A percentile compares a stretch with the other conserved stretches of the same genome.
Evolutionary conservation across 2,113 vertebrate species (phyloP).

Genomic region (Oryzias woworae): DNA sequence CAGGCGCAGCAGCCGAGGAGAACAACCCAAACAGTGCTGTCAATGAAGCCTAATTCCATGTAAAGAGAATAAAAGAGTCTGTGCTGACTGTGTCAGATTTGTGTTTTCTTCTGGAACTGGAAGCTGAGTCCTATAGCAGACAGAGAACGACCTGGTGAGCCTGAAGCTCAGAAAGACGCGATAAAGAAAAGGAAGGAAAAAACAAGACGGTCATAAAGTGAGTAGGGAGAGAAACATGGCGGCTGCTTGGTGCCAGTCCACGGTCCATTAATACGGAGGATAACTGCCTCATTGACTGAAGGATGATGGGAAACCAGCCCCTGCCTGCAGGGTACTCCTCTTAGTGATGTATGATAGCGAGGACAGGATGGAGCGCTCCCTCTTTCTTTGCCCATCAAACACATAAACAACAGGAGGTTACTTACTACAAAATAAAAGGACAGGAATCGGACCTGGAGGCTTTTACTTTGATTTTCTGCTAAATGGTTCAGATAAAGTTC

Average conservation of each 20-base stretch:
- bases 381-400: constrained; percentile 45
- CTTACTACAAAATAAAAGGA: constrained; percentile 20
- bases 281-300: constrained; percentile 67
- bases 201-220: constrained; percentile 47
- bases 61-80: constrained; percentile 61
- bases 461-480: not conserved
- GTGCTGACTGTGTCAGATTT: constrained; percentile 46
- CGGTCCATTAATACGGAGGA: constrained; percentile 65
- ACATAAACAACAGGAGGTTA: constrained; percentile 64
- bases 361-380: constrained; percentile 43
- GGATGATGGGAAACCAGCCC: constrained; percentile 67
- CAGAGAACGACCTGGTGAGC: constrained; percentile 23
- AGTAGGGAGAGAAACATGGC: constrained; percentile 21
- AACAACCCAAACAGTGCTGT: constrained; percentile 67
- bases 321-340: constrained; percentile 54
- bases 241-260: constrained; percentile 54
- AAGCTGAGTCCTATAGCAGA: constrained; percentile 47
- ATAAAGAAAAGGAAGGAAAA: constrained; percentile 9
- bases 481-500: too few relatives aligned
- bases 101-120: constrained; percentile 18
- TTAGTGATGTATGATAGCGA: constrained; percentile 69
- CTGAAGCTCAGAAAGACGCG: not conserved
- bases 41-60: constrained; percentile 70
- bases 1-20: constrained; percentile 63
- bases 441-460: not conserved